phyloP scores from a whole-genome alignment of 2,113 vertebrate genomes.

The Mustela lutreola region DNA sequence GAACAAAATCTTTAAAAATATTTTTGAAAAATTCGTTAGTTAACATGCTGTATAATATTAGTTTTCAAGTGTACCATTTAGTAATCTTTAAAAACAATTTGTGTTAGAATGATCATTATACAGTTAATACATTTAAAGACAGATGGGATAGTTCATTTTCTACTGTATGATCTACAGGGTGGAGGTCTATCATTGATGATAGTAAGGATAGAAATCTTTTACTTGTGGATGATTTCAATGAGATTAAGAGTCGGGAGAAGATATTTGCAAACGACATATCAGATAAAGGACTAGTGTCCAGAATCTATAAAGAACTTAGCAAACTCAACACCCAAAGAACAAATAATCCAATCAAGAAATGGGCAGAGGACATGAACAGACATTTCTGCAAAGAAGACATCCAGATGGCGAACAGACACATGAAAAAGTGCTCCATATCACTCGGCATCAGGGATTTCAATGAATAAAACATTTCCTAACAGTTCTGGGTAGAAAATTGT shows the following conservation, averaged over 20 bases:
- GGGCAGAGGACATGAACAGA: too few relatives aligned
- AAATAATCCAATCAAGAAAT: too few relatives aligned
- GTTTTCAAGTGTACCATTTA: background rate
- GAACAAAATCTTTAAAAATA: background rate
- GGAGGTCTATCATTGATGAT: background rate
- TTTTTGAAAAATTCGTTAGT: background rate
- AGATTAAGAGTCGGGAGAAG: too few relatives aligned
- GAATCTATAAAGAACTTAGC: too few relatives aligned
- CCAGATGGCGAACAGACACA: too few relatives aligned
- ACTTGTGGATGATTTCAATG: background rate
- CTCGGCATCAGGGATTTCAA: too few relatives aligned
- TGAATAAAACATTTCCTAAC: background rate
- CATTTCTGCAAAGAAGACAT: too few relatives aligned
- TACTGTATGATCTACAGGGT: background rate
- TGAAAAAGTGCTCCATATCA: too few relatives aligned
- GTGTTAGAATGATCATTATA: background rate
- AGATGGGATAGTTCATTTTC: background rate
- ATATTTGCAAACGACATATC: too few relatives aligned
- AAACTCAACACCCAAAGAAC: too few relatives aligned
- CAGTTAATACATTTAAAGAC: background rate
- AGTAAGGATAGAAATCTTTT: background rate
- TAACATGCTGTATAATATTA: background rate
- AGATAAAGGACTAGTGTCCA: too few relatives aligned
- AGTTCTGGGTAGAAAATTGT: background rate
- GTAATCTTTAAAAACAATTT: background rate